Percentiles rank a stretch among this genome's conserved stretches.
These are phyloP conservation scores for Podarcis muralis DNA, from an alignment of 2,113 vertebrate species.

Conservation along the genomic window DNA sequence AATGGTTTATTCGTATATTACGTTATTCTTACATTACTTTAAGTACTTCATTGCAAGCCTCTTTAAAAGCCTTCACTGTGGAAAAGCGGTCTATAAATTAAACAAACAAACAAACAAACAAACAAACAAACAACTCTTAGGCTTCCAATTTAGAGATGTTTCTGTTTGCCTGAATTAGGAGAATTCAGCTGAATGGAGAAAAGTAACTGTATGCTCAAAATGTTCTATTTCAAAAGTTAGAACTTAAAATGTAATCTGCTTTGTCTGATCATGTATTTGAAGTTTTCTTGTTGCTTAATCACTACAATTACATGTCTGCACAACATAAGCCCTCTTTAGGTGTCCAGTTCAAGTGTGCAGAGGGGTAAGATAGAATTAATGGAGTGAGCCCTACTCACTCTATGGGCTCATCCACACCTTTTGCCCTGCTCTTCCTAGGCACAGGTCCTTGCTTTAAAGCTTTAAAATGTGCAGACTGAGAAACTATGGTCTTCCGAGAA, in stretches of 20 bases:
- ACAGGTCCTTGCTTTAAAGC: too few species aligned
- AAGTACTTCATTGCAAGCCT: background rate
- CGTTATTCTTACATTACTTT: too few species aligned
- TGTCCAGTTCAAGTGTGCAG: too few species aligned
- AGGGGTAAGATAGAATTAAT: too few species aligned
- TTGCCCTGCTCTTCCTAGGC: too few species aligned
- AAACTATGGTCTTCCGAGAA: conserved; percentile 36
- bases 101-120: background rate
- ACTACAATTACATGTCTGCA: background rate
- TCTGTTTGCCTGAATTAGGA: background rate
- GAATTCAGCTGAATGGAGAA: background rate
- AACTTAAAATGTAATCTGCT: background rate
- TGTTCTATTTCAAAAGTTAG: background rate
- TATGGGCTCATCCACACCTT: too few species aligned
- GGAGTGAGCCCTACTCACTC: too few species aligned
- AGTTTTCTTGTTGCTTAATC: background rate
- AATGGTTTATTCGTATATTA: background rate
- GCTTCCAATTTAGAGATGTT: background rate
- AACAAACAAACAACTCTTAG: background rate
- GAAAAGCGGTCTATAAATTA: background rate
- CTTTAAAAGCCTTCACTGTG: background rate
- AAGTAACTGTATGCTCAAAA: background rate
- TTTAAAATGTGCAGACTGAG: conserved; percentile 33
- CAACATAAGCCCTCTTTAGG: background rate
- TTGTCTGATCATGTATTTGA: background rate